phyloP scores from a whole-genome alignment of 92 coral and sea anemone species.

The Palythoa caribaeorum region DNA sequence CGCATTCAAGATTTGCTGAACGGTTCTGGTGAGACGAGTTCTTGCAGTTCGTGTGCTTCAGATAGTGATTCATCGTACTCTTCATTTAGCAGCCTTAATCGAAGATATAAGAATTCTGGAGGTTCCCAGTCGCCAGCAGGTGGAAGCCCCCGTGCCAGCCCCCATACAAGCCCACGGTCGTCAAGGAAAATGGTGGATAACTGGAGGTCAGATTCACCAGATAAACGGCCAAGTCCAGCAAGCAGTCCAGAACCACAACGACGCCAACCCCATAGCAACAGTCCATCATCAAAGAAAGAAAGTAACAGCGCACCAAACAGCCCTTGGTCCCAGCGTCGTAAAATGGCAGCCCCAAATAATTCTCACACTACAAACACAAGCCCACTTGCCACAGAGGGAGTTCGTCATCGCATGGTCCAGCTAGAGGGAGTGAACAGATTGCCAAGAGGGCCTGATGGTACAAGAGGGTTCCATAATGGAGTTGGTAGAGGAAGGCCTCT shows the following conservation, averaged over 20 bases:
- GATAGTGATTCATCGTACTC: slow-evolving; percentile 92
- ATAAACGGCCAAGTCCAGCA: slow-evolving; percentile 59
- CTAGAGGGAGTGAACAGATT: slow-evolving; percentile 89
- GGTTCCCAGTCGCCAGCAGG: slow-evolving; percentile 66
- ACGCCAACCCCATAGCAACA: slow-evolving; percentile 36
- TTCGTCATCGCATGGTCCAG: slow-evolving; percentile 91
- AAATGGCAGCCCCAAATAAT: slow-evolving; percentile 74
- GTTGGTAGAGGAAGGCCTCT: slow-evolving; percentile 90
- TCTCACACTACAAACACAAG: slow-evolving; percentile 72
- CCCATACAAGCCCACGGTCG: slow-evolving; percentile 47
- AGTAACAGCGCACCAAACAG: slow-evolving; percentile 91
- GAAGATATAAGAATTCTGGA: slow-evolving; percentile 75
- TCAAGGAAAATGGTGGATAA: slow-evolving; percentile 49
- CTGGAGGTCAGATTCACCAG: slow-evolving; percentile 55
- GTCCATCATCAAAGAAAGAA: slow-evolving; percentile 64
- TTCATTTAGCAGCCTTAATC: slow-evolving; percentile 90
- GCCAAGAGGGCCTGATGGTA: slow-evolving; percentile 99
- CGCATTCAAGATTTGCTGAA: slow-evolving; percentile 81
- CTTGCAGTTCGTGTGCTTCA: slow-evolving; percentile 92
- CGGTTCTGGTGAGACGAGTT: slow-evolving; percentile 81
- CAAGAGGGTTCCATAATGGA: slow-evolving; percentile 84
- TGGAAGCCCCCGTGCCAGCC: slow-evolving; percentile 68
- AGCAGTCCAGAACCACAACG: slow-evolving; percentile 90
- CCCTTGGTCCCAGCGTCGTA: slow-evolving; percentile 95
- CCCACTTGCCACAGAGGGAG: slow-evolving; percentile 85